Evolutionary conservation across 2,888 invertebrate species (phyloP).

Genomic region (Nephrotoma appendiculata): DNA sequence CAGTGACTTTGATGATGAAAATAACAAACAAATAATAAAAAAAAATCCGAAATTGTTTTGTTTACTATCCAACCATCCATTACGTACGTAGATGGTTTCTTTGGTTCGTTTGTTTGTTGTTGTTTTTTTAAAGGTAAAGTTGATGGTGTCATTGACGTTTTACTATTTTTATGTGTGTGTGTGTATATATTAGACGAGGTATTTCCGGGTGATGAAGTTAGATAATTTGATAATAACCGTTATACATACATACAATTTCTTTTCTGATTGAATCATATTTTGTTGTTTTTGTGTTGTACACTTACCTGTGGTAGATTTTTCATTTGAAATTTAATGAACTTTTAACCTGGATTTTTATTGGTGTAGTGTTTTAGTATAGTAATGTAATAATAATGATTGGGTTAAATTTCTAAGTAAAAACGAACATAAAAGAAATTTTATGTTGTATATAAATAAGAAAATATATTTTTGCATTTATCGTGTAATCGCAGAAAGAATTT

Average conservation of each 20-base stretch:
- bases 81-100: not conserved
- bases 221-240: not conserved
- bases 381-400: not conserved
- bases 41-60: not conserved
- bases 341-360: not conserved
- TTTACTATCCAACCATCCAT: not conserved
- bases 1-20: not conserved
- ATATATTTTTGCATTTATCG: not conserved
- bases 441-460: not conserved
- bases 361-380: not conserved
- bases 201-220: not conserved
- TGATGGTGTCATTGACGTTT: not conserved
- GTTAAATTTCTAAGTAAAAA: not conserved
- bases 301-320: not conserved
- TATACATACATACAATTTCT: not conserved
- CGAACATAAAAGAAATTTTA: not conserved
- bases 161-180: not conserved
- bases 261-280: not conserved
- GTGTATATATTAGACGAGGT: not conserved
- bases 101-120: not conserved
- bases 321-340: not conserved
- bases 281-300: not conserved
- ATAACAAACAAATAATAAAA: not conserved
- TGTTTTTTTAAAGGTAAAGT: not conserved
- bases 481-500: not conserved